A percentile compares a stretch with the other conserved stretches of the same genome.
Evolutionary conservation across 2,888 invertebrate genomes (phyloP).

Genomic region (Acheta domesticus): DNA sequence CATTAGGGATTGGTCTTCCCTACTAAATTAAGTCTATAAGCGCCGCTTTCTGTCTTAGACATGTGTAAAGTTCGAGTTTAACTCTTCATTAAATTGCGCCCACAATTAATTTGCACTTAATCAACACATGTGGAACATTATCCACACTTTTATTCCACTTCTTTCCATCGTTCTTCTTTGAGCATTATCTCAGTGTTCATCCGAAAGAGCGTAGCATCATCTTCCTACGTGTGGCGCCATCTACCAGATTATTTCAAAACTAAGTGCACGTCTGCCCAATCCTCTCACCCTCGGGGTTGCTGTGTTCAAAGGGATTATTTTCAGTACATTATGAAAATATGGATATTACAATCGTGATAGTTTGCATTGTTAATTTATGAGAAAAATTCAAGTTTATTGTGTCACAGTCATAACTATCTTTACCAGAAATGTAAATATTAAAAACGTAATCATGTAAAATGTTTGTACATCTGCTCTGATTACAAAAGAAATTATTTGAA

Average conservation of each 20-base stretch:
- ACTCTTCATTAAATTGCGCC: conserved; percentile 21
- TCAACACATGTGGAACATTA: conserved; percentile 38
- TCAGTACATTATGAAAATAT: too few species aligned
- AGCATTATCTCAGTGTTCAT: background rate
- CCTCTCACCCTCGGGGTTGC: too few species aligned
- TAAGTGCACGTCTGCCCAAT: too few species aligned
- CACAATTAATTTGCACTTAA: conserved; percentile 35
- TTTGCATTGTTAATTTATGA: too few species aligned
- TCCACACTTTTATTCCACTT: conserved; percentile 29
- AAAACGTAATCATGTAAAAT: too few species aligned
- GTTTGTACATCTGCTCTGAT: too few species aligned
- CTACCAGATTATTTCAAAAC: background rate
- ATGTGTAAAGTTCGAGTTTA: conserved; percentile 24
- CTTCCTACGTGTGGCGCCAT: background rate
- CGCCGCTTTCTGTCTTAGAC: conserved; percentile 28
- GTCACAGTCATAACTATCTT: too few species aligned
- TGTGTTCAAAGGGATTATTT: too few species aligned
- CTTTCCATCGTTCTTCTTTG: conserved; percentile 24
- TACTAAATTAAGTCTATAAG: conserved; percentile 18
- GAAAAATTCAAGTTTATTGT: too few species aligned
- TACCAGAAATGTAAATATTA: too few species aligned
- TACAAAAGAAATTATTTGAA: too few species aligned
- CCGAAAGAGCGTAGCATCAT: conserved; percentile 1
- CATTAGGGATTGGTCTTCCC: conserved; percentile 24
- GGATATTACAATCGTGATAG: too few species aligned